These are phyloP conservation scores for Ganaspis sp. DNA, from an alignment of 1,140 invertebrate genomes.

Conservation along the genomic window DNA sequence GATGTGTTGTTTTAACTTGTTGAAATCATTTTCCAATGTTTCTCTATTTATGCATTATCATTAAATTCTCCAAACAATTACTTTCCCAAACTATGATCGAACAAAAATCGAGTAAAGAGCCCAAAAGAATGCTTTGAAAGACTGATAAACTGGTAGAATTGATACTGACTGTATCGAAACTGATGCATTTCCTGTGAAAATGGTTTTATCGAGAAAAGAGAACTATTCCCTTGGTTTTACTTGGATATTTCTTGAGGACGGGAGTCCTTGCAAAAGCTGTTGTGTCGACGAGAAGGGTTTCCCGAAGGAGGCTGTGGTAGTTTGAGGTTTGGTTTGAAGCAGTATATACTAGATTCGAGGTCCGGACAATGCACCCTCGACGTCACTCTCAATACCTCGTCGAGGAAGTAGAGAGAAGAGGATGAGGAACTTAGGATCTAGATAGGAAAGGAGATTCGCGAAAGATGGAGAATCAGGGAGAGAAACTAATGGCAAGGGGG, in stretches of 20 bases:
- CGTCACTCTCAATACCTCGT: slow-evolving; percentile 66
- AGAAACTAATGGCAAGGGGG: not conserved
- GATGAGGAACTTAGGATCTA: slow-evolving; percentile 59
- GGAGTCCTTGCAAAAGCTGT: slow-evolving; percentile 5
- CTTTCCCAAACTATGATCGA: too few species aligned
- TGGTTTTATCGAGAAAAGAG: not conserved
- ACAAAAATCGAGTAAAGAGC: too few species aligned
- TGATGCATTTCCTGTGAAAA: slow-evolving; percentile 18
- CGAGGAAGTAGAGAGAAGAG: slow-evolving; percentile 32
- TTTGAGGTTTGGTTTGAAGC: slow-evolving; percentile 41
- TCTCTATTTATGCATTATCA: too few species aligned
- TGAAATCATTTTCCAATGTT: too few species aligned
- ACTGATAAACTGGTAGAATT: not conserved
- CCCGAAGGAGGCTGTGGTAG: slow-evolving; percentile 22
- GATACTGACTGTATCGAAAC: slow-evolving; percentile 16
- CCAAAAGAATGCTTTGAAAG: not conserved
- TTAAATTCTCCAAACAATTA: too few species aligned
- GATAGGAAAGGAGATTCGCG: slow-evolving; percentile 48
- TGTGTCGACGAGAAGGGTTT: slow-evolving; percentile 29
- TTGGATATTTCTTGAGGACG: not conserved
- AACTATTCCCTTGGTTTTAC: slow-evolving; percentile 29
- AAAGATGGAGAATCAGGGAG: slow-evolving; percentile 26
- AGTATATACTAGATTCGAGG: slow-evolving; percentile 37
- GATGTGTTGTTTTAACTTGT: too few species aligned
- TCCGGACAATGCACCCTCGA: slow-evolving; percentile 66